These are phyloP conservation scores for Eupithecia tripunctaria DNA, from an alignment of 2,888 invertebrate species.

Conservation along the genomic window DNA sequence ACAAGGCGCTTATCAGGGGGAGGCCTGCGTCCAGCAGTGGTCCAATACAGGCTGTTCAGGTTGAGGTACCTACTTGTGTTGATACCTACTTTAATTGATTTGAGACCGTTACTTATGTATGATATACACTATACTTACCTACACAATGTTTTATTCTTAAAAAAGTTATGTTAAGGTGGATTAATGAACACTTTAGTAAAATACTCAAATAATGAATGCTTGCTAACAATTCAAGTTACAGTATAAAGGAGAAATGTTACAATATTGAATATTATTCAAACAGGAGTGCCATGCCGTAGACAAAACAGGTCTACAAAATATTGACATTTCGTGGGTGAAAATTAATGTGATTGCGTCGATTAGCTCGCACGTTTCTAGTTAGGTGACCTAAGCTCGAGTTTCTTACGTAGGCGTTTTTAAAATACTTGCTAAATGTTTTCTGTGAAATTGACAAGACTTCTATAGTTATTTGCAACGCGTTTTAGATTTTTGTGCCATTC, in stretches of 20 bases:
- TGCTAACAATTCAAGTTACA: background rate
- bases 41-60: too few relatives aligned
- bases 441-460: background rate
- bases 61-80: too few relatives aligned
- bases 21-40: too few relatives aligned
- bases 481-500: background rate
- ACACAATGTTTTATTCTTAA: too few relatives aligned
- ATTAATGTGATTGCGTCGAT: conserved; percentile 32
- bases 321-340: conserved; percentile 40
- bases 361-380: conserved; percentile 31
- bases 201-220: background rate
- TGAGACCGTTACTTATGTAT: too few relatives aligned
- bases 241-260: background rate
- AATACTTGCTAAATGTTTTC: conserved; percentile 2
- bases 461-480: background rate
- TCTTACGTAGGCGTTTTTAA: conserved; percentile 32
- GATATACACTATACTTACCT: too few relatives aligned
- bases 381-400: conserved; percentile 27
- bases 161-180: background rate
- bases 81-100: too few relatives aligned
- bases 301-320: conserved; percentile 18
- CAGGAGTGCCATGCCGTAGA: conserved; percentile 3
- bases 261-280: conserved; percentile 11
- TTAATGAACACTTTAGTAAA: background rate
- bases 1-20: too few relatives aligned